Evolutionary conservation across 2,888 invertebrate species (phyloP).

Genomic region (Watsonalla binaria): DNA sequence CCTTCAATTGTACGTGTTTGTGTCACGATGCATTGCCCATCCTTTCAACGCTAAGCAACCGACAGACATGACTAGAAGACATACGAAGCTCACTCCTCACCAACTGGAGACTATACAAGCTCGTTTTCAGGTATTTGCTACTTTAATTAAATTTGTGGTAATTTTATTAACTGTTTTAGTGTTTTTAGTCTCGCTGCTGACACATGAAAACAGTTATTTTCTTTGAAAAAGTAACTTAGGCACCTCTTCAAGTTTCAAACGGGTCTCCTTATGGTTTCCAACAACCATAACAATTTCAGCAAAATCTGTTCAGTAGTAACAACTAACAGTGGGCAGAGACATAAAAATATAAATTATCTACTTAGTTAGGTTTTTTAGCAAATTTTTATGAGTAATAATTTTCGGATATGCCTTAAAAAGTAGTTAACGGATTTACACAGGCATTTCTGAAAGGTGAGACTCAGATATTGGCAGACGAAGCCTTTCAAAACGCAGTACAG

Average conservation of each 20-base stretch:
- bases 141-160: neutral
- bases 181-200: no score
- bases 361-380: no score
- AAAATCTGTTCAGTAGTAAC: no score
- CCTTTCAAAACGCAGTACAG: constrained; percentile 99
- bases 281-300: no score
- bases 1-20: constrained; percentile 98
- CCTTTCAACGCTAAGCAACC: constrained; percentile 99
- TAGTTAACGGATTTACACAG: constrained; percentile 54
- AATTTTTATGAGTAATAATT: no score
- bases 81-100: constrained; percentile 97
- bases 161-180: no score
- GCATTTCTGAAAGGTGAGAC: constrained; percentile 98
- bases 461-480: constrained; percentile 98
- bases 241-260: no score
- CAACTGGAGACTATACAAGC: constrained; percentile 96
- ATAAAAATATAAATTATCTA: no score
- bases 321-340: no score
- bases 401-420: constrained; percentile 7
- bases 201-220: no score
- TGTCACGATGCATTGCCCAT: constrained; percentile 98
- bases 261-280: no score
- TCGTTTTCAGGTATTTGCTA: constrained; percentile 89
- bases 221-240: no score
- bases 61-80: constrained; percentile 97